Base-by-base conservation (phyloP, 2,888 invertebrate genomes). In the Oegoconia quadripuncta region DNA sequence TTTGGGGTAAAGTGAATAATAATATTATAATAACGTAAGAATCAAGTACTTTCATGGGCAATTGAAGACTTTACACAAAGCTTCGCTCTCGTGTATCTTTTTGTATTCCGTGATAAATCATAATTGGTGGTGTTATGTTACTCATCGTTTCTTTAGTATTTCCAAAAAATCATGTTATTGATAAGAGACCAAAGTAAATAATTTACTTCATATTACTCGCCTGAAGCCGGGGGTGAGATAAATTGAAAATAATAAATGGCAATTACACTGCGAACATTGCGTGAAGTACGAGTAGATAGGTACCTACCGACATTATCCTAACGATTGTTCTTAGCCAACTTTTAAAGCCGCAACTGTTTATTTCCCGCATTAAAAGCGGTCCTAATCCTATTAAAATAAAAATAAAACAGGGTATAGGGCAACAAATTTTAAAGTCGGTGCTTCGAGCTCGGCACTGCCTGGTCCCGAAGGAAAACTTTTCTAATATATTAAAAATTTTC, bases 401-500 rank as follows among this genome's bases (percentile, higher is more conserved):
- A 68, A 65, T 62, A 61, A 64, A 63, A 55, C 55, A 50, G 41
- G 47, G 50, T 55, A 60, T 56, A 55, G 42, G 53, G 50, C 52
- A 74, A 74, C 73, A 70, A 70, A 73, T 71, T 71, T 69, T 64
- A 67, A 76, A 76, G 72, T 70, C 59, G 48, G 59, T 55, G 46
- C 55, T 50, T 38, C 49, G 48, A 52, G 47, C 52, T 52, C 44
- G 50, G 57, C 49, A 52, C 50, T 50, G 65, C 55, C 47, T 57
- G 57, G 63, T 49, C 54, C 59, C 49, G 48, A 42, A 53, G 66
- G 44, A 33, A 49, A 77, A 78, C 67, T 78, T 76, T 75, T 65
- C 67, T 69, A 73, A 77, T 76, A 76, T 76, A 74, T 75, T 75
- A 71, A 71, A 77, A 71, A 70, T 61, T 67, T 65, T 46, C 54